These are phyloP conservation scores for Philopotamus ludificatus DNA, from an alignment of 1,140 invertebrate species.

Conservation along the genomic window DNA sequence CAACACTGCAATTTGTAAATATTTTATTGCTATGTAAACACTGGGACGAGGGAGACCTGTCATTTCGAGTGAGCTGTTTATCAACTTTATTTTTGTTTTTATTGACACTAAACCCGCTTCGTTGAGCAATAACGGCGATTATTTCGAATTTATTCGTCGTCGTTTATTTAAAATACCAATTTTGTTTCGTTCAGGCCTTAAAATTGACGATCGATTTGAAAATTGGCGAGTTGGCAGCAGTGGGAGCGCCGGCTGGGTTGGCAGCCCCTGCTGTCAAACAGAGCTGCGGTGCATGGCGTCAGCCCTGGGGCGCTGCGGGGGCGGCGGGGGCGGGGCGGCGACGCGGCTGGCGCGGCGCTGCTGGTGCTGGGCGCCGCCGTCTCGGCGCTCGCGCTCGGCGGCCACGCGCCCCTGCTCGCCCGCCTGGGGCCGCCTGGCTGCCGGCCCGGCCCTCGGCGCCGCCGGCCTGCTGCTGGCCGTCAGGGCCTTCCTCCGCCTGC, in stretches of 20 bases:
- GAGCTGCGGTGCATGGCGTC: not conserved
- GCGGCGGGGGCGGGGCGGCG: conserved; percentile 53
- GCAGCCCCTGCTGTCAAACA: not conserved
- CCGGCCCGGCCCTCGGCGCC: conserved; percentile 68
- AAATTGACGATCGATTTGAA: not conserved
- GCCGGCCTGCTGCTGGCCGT: conserved; percentile 68
- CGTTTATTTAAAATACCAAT: too few species aligned
- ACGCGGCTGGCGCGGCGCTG: conserved; percentile 56
- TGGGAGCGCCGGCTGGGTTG: not conserved
- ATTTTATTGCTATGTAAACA: too few species aligned
- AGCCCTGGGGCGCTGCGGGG: not conserved
- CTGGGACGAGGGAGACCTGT: too few species aligned
- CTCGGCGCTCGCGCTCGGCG: conserved; percentile 63
- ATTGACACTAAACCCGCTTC: too few species aligned
- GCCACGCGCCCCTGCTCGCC: conserved; percentile 57
- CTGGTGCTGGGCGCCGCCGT: conserved; percentile 66
- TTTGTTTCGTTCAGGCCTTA: too few species aligned
- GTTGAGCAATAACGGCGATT: too few species aligned
- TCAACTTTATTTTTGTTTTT: too few species aligned
- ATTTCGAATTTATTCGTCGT: too few species aligned
- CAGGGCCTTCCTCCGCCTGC: conserved; percentile 65
- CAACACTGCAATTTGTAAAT: too few species aligned
- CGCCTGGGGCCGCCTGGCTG: conserved; percentile 68
- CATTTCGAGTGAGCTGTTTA: too few species aligned
- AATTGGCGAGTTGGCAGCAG: not conserved